Conservation (phyloP, 2,113 vertebrate species). For the Caloenas nicobarica region DNA sequence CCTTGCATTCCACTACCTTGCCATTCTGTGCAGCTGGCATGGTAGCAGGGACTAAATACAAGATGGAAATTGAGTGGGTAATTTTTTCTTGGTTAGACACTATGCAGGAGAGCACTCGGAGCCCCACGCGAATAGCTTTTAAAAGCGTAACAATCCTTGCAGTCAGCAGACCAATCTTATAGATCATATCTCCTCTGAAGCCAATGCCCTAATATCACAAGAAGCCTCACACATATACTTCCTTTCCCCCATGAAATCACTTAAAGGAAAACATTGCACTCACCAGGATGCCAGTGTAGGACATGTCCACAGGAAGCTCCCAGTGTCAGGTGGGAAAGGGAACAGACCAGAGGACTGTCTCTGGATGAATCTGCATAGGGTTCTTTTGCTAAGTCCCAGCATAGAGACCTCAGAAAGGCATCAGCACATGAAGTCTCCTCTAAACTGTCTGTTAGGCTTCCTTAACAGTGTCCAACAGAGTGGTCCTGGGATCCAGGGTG, state of each 20-base stretch:
- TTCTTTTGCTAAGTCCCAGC: not conserved
- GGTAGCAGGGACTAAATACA: not conserved
- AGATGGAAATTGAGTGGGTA: not conserved
- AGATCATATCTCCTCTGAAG: not conserved
- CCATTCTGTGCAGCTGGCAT: rapidly evolving
- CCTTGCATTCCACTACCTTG: not conserved
- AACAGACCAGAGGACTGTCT: not conserved
- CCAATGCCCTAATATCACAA: not conserved
- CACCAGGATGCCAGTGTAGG: rapidly evolving
- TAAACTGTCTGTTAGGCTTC: not conserved
- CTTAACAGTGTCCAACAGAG: not conserved
- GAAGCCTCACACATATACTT: not conserved
- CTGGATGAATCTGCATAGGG: rapidly evolving
- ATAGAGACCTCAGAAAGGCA: not conserved
- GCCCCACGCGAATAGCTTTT: not conserved
- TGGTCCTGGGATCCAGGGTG: rapidly evolving
- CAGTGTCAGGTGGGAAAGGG: not conserved
- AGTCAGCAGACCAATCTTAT: not conserved
- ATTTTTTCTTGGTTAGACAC: not conserved
- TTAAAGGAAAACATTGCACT: not conserved
- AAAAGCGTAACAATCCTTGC: not conserved
- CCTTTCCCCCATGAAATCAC: not conserved
- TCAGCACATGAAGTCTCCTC: not conserved
- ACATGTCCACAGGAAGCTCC: not conserved
- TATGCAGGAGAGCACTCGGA: not conserved